phyloP scores from a whole-genome alignment of 2,888 invertebrate species.

The Incurvaria masculella region DNA sequence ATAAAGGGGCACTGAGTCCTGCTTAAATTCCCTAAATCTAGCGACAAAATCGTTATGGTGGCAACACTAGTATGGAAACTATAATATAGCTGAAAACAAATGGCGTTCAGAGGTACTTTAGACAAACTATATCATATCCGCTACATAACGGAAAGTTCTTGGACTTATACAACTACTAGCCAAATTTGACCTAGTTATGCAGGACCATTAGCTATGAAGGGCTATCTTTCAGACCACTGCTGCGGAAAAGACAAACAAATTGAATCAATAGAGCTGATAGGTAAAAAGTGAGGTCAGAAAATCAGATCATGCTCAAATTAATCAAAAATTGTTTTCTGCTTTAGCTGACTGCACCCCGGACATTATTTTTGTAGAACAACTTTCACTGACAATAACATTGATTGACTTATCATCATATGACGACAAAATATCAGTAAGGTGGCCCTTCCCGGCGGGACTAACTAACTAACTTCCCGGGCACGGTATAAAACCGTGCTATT shows the following conservation, averaged over 20 bases:
- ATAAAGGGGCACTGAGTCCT: too few relatives aligned
- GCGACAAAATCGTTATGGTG: too few relatives aligned
- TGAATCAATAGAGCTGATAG: conserved; percentile 23
- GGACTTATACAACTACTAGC: conserved; percentile 20
- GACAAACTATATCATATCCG: conserved; percentile 18
- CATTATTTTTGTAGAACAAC: conserved; percentile 1
- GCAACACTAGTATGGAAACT: too few relatives aligned
- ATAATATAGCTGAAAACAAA: conserved; percentile 18
- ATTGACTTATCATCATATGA: conserved; percentile 5
- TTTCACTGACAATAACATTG: conserved; percentile 6
- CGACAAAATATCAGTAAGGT: conserved; percentile 1
- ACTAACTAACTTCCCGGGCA: too few relatives aligned
- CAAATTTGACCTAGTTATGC: conserved; percentile 24
- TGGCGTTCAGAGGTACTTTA: conserved; percentile 17
- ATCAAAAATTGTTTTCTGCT: too few relatives aligned
- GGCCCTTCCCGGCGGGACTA: too few relatives aligned
- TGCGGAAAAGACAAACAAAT: conserved; percentile 24
- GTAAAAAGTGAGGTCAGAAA: too few relatives aligned
- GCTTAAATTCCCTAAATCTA: too few relatives aligned
- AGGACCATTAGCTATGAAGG: conserved; percentile 21
- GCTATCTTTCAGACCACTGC: conserved; percentile 22
- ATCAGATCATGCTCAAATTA: too few relatives aligned
- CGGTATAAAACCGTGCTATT: too few relatives aligned
- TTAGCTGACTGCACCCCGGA: too few relatives aligned
- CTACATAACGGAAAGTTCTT: conserved; percentile 21